Conservation (phyloP, 1,140 invertebrate genomes). For the Papilio xuthus region DNA sequence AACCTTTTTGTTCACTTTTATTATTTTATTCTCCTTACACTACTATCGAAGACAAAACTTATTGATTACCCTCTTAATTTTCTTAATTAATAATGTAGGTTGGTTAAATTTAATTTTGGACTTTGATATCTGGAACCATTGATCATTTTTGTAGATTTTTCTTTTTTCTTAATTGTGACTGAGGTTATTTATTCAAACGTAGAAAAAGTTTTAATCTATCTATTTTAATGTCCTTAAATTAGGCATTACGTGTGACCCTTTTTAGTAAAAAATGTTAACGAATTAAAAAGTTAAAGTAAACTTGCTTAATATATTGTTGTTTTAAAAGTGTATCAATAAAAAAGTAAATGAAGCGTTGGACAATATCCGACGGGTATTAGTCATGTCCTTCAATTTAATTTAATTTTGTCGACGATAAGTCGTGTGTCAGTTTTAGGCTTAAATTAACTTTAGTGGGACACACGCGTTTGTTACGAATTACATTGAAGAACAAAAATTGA, state of each 20-base stretch:
- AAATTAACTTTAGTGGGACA: constrained; percentile 22
- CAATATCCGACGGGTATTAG: constrained; percentile 18
- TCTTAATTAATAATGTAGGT: neutral
- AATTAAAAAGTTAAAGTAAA: neutral
- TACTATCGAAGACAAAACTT: too few species aligned
- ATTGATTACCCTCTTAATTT: neutral
- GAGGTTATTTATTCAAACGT: neutral
- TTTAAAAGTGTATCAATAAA: constrained; percentile 13
- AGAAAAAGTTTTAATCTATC: too few species aligned
- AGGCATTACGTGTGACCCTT: neutral
- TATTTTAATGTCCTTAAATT: too few species aligned
- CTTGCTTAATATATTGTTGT: neutral
- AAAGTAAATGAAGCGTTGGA: constrained; percentile 26
- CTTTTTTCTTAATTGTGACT: neutral
- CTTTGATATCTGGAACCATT: neutral
- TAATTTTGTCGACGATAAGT: constrained; percentile 26
- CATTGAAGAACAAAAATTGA: too few species aligned
- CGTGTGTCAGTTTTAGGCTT: constrained; percentile 26
- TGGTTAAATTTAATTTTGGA: neutral
- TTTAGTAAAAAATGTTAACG: neutral
- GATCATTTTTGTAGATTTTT: neutral
- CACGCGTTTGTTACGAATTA: neutral
- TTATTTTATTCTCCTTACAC: too few species aligned
- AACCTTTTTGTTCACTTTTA: neutral
- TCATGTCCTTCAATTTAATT: constrained; percentile 25